phyloP scores from a whole-genome alignment of 2,888 invertebrate genomes.

The Melanostoma scalare region DNA sequence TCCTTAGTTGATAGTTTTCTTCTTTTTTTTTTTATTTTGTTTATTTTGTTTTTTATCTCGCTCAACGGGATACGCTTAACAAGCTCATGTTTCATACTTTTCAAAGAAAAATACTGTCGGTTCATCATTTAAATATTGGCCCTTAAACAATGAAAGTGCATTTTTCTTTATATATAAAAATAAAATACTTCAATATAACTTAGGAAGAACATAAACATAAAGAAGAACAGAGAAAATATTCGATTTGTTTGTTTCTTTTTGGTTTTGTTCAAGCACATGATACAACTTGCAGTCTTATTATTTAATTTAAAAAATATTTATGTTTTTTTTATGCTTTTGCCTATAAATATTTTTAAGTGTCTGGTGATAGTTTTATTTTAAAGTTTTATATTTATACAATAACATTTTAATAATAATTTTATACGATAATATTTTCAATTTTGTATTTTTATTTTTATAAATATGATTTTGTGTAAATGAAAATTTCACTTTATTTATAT shows the following conservation, averaged over 20 bases:
- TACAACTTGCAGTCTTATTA: constrained; percentile 71
- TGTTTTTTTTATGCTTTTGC: constrained; percentile 32
- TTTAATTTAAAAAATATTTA: constrained; percentile 68
- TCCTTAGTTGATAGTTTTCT: constrained; percentile 21
- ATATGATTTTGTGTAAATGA: constrained; percentile 6
- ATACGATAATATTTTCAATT: neutral
- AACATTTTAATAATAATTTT: constrained; percentile 20
- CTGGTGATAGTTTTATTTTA: constrained; percentile 23
- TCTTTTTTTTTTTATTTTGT: neutral
- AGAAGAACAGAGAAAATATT: constrained; percentile 18
- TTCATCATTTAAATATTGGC: constrained; percentile 18
- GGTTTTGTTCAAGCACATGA: constrained; percentile 58
- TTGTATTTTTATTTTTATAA: constrained; percentile 20
- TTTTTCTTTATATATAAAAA: constrained; percentile 37
- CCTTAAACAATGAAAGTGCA: constrained; percentile 30
- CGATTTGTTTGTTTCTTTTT: neutral
- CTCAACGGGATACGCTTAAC: constrained; percentile 68
- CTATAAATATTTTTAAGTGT: constrained; percentile 5
- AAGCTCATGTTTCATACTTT: constrained; percentile 58
- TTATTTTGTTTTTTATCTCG: constrained; percentile 49
- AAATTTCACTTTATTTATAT: constrained; percentile 1
- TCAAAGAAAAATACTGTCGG: constrained; percentile 40
- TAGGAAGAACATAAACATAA: constrained; percentile 43
- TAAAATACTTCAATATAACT: constrained; percentile 35
- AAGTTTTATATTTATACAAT: constrained; percentile 48